phyloP scores from a whole-genome alignment of 1,140 invertebrate genomes.

The Lordiphosa clarofinis region DNA sequence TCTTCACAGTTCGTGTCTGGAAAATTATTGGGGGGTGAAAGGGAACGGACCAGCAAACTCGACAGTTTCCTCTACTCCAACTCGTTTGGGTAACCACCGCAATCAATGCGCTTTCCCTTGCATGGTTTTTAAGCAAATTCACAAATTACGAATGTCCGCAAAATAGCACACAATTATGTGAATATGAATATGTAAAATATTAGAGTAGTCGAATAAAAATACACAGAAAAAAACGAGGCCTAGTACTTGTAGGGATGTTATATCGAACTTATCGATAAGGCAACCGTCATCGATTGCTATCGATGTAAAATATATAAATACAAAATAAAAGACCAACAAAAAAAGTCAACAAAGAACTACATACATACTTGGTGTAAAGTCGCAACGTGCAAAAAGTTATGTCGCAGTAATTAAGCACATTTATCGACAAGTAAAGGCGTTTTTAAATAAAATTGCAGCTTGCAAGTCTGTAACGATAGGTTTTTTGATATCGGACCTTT shows the following conservation, averaged over 20 bases:
- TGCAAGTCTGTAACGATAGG: not conserved
- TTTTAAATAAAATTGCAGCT: not conserved
- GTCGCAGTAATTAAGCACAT: too few relatives aligned
- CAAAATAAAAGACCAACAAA: too few relatives aligned
- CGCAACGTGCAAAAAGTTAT: too few relatives aligned
- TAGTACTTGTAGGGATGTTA: not conserved
- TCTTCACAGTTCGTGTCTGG: slow-evolving; percentile 14
- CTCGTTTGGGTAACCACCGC: not conserved
- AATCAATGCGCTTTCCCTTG: not conserved
- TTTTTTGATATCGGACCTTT: not conserved
- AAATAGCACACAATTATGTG: slow-evolving; percentile 1
- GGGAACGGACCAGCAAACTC: slow-evolving; percentile 11
- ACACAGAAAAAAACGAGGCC: slow-evolving; percentile 33
- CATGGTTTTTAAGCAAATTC: not conserved
- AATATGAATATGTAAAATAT: slow-evolving; percentile 5
- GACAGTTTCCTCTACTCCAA: slow-evolving; percentile 2
- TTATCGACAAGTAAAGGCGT: not conserved
- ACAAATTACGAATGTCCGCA: slow-evolving; percentile 1
- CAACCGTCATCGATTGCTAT: not conserved
- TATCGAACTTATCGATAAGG: slow-evolving; percentile 13
- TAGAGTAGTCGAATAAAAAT: slow-evolving; percentile 14
- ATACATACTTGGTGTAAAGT: too few relatives aligned
- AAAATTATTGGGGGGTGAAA: slow-evolving; percentile 12
- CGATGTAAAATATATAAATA: slow-evolving; percentile 6
- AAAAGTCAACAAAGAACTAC: too few relatives aligned